Evolutionary conservation across 2,113 vertebrate species (phyloP).

Genomic region (Vidua chalybeata): DNA sequence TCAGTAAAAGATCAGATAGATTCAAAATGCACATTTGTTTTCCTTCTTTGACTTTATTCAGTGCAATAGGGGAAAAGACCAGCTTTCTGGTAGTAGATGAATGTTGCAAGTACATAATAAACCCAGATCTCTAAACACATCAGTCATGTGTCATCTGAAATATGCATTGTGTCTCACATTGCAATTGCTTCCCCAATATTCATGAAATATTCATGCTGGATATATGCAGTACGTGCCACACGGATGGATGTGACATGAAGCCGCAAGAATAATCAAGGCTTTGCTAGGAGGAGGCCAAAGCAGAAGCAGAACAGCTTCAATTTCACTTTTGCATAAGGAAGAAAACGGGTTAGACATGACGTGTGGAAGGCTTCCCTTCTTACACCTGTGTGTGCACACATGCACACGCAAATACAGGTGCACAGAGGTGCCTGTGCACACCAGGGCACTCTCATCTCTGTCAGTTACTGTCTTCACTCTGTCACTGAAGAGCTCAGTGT

Average conservation of each 20-base stretch:
- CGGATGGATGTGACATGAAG: background rate
- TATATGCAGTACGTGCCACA: background rate
- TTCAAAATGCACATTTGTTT: constrained; percentile 58
- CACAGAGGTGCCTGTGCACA: background rate
- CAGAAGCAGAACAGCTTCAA: background rate
- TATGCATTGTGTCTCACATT: constrained; percentile 28
- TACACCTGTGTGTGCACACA: accelerated
- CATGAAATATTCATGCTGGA: constrained; percentile 52
- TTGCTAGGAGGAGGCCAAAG: background rate
- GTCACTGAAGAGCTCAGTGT: background rate
- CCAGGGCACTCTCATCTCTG: background rate
- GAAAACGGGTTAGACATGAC: background rate
- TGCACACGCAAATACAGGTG: accelerated
- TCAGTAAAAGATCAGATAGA: constrained; percentile 51
- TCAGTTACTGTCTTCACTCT: too few relatives aligned
- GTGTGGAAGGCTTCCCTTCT: background rate
- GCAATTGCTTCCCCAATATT: constrained; percentile 24
- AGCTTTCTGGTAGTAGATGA: constrained; percentile 40
- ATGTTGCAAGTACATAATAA: constrained; percentile 56
- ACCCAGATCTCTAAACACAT: constrained; percentile 56
- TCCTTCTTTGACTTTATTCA: constrained; percentile 30
- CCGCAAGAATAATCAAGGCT: background rate
- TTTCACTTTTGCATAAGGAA: background rate
- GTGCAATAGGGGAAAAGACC: constrained; percentile 10
- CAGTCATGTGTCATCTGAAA: constrained; percentile 57